These are phyloP conservation scores for Acipenser ruthenus DNA, from an alignment of 2,797 vertebrate genomes.

Conservation along the genomic window DNA sequence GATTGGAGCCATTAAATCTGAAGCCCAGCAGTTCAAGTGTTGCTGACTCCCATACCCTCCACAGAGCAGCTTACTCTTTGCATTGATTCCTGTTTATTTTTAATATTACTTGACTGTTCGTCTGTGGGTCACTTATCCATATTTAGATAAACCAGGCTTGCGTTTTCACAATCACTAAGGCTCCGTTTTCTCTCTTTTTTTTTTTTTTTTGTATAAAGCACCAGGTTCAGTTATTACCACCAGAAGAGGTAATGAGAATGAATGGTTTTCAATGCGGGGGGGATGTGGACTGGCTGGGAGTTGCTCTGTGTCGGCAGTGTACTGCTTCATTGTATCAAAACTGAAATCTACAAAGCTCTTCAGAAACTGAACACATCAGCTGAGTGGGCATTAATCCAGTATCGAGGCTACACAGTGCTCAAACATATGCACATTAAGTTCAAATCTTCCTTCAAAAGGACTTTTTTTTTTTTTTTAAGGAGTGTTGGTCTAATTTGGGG, in stretches of 20 bases:
- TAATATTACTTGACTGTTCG: too few relatives aligned
- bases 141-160: too few relatives aligned
- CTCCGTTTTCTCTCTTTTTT: slow-evolving; percentile 31
- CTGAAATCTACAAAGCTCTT: slow-evolving; percentile 12
- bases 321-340: neutral
- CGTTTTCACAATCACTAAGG: neutral
- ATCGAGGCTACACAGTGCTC: neutral
- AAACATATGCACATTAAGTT: neutral
- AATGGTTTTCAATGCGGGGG: slow-evolving; percentile 1
- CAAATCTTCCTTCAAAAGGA: neutral
- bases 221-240: slow-evolving; percentile 60
- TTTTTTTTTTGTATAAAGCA: slow-evolving; percentile 40
- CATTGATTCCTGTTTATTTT: too few relatives aligned
- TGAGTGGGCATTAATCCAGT: neutral
- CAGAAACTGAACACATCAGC: neutral
- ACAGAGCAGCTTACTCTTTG: too few relatives aligned
- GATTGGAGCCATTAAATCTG: too few relatives aligned
- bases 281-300: slow-evolving; percentile 11
- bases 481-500: slow-evolving; percentile 3
- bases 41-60: too few relatives aligned
- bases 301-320: neutral
- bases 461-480: neutral
- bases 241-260: slow-evolving; percentile 49
- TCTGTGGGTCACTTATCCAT: too few relatives aligned
- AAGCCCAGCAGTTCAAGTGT: too few relatives aligned